Percentiles rank a stretch among this genome's conserved stretches.
These are phyloP conservation scores for Magallana ariakensis DNA, from an alignment of 1,140 invertebrate species.

Conservation along the genomic window DNA sequence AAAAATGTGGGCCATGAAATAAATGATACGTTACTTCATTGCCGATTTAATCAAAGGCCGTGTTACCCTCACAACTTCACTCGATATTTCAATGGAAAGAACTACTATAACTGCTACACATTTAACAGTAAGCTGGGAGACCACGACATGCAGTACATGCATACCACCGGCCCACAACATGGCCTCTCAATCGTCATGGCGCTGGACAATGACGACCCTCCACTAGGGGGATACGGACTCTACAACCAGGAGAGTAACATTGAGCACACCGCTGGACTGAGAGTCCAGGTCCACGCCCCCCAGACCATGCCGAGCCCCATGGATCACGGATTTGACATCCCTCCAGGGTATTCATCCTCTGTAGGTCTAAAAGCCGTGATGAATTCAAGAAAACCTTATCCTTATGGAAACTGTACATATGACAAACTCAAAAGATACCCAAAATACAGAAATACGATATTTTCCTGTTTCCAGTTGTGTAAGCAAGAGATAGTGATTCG, in stretches of 20 bases:
- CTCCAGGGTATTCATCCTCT: constrained; percentile 76
- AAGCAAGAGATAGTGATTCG: constrained; percentile 72
- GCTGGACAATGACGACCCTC: constrained; percentile 74
- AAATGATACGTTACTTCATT: constrained; percentile 71
- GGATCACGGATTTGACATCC: constrained; percentile 76
- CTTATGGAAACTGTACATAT: constrained; percentile 75
- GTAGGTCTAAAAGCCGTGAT: constrained; percentile 73
- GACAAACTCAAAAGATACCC: constrained; percentile 58
- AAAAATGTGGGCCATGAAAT: constrained; percentile 69
- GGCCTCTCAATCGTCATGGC: constrained; percentile 74
- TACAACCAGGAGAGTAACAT: constrained; percentile 75
- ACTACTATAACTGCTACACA: constrained; percentile 76
- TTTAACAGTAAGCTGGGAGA: constrained; percentile 68
- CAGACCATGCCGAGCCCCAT: constrained; percentile 79
- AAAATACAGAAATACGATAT: constrained; percentile 73
- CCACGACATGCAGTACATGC: constrained; percentile 67
- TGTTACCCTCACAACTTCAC: constrained; percentile 71
- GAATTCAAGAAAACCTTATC: constrained; percentile 67
- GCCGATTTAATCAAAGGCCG: constrained; percentile 70
- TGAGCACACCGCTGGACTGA: constrained; percentile 75
- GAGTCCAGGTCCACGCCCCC: constrained; percentile 79
- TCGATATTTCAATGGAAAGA: constrained; percentile 72
- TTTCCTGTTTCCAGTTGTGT: constrained; percentile 74
- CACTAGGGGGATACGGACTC: constrained; percentile 70
- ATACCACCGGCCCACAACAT: constrained; percentile 75